Evolutionary conservation across 2,888 invertebrate genomes (phyloP), one percentile per base, ranked within the genome.

Genomic region (Lacanobia oleracea): DNA sequence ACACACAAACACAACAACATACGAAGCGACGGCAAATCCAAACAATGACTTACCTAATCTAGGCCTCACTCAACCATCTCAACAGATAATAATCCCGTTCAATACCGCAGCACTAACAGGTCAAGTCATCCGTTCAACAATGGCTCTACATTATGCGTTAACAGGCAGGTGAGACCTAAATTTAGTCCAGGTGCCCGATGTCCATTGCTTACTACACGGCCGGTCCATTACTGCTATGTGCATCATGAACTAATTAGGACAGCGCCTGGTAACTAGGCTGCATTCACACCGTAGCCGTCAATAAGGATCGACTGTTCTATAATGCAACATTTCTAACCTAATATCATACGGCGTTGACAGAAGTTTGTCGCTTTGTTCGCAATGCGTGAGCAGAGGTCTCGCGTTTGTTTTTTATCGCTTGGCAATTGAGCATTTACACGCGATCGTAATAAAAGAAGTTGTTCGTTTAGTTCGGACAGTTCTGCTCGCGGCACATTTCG

Each of bases 211-310:
- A 76, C 82, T 83, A 91, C 91, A 90, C 77, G 88, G 81, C 62
- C 75, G 79, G 86, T 87, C 91, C 88, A 91, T 92, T 91, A 91
- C 82, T 86, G 87, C 74, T 86, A 85, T 86, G 86, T 86, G 83
- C 87, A 88, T 88, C 87, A 82, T 86, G 83, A 83, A 87, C 87
- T 90, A 90, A 91, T 92, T 91, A 91, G 87, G 79, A 83, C 84
- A 84, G 81, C 82, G 86, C 78, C 75, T 83, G 87, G 82, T 77
- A 84, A 75, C 56, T 51, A 59, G 68, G 69, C 67, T n/a, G 71
- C 57, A 65, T 77, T 75, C 72, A 79, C 76, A 75, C 69, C 56
- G 69, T 53, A 72, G 62, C 37, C 37, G 33, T 56, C 40, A 18
- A 27, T 51, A 65, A 54, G 45, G 45, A 68, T 68, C 69, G 63